A percentile compares a stretch with the other conserved stretches of the same genome.
Evolutionary conservation across 2,888 invertebrate genomes (phyloP).

Genomic region (Gastracanthus pulcherrimus): DNA sequence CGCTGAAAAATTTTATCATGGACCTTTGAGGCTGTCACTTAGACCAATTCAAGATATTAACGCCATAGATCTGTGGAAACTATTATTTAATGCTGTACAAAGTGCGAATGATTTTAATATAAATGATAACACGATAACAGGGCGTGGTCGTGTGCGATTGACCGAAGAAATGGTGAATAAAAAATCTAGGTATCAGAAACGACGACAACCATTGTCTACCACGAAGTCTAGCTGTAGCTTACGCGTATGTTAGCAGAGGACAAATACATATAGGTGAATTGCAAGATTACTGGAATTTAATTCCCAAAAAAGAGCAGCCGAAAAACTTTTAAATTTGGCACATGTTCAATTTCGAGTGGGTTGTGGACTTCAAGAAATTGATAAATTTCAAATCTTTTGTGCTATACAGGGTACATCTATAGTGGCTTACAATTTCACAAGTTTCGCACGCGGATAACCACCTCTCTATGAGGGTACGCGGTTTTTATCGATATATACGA

Average conservation of each 20-base stretch:
- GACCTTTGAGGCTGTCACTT: too few species aligned
- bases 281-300: too few species aligned
- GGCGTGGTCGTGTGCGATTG: not conserved
- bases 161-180: not conserved
- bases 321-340: too few species aligned
- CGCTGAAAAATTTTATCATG: too few species aligned
- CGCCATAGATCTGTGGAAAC: too few species aligned
- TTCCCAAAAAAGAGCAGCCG: too few species aligned
- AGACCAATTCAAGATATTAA: too few species aligned
- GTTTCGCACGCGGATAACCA: not conserved
- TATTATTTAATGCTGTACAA: too few species aligned
- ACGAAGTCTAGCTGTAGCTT: too few species aligned
- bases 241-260: not conserved
- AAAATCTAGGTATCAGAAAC: not conserved
- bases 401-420: not conserved
- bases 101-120: too few species aligned
- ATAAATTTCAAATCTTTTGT: constrained; percentile 27
- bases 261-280: not conserved
- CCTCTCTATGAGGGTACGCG: not conserved
- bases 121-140: too few species aligned
- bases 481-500: not conserved
- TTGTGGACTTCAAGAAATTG: constrained; percentile 11
- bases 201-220: constrained; percentile 4
- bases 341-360: too few species aligned
- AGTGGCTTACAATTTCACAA: not conserved